Conservation (phyloP, 2,888 invertebrate genomes). For the Lithodes maja region DNA sequence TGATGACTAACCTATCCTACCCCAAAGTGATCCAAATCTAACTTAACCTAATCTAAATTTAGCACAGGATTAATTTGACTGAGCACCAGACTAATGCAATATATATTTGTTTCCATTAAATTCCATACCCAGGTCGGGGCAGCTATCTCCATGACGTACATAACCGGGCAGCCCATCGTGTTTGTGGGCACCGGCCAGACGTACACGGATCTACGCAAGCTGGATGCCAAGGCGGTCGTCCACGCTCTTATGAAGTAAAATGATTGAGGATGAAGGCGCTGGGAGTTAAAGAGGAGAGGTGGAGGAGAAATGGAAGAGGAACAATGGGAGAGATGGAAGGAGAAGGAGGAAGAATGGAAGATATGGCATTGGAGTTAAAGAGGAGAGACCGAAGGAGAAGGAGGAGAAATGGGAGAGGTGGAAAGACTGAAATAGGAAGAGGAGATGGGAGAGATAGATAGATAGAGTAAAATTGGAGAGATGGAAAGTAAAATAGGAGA, state of each 20-base stretch:
- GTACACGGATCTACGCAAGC: slow-evolving; percentile 96
- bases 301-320: background rate
- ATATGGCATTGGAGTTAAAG: background rate
- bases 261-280: background rate
- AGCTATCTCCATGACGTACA: slow-evolving; percentile 99
- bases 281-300: background rate
- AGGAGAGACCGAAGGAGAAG: no score
- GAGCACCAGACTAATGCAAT: no score
- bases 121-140: slow-evolving; percentile 85
- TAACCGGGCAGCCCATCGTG: slow-evolving; percentile 99
- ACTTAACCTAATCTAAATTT: no score
- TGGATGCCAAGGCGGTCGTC: slow-evolving; percentile 86
- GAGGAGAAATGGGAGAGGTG: no score
- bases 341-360: background rate
- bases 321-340: background rate
- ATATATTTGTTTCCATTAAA: no score
- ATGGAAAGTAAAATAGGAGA: no score
- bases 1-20: no score
- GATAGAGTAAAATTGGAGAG: no score
- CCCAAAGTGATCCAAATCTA: no score
- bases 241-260: slow-evolving; percentile 70
- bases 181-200: slow-evolving; percentile 99
- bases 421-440: no score
- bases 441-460: no score
- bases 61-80: no score